phyloP scores from a whole-genome alignment of 2,113 vertebrate genomes.

The Salminus brasiliensis region DNA sequence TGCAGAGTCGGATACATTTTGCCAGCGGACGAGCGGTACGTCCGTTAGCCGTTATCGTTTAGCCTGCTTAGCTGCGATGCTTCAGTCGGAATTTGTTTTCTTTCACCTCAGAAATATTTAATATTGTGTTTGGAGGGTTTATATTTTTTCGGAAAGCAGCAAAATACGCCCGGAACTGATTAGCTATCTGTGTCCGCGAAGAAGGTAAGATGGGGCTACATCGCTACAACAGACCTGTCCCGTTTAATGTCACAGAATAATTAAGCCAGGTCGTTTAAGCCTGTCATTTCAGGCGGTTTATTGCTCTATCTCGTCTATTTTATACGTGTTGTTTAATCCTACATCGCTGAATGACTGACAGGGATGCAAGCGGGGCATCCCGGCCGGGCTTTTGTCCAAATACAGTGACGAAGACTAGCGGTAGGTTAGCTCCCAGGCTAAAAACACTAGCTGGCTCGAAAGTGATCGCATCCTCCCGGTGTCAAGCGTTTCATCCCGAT shows the following conservation, averaged over 20 bases:
- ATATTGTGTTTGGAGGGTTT: background rate
- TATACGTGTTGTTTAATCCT: background rate
- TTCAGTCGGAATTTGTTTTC: background rate
- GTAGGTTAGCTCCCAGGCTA: slow-evolving; percentile 2
- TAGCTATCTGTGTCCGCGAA: background rate
- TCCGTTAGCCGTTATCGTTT: slow-evolving; percentile 13
- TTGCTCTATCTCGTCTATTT: background rate
- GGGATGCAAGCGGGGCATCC: slow-evolving; percentile 40
- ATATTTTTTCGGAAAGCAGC: background rate
- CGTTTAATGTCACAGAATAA: too few relatives aligned
- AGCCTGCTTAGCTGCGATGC: slow-evolving; percentile 27
- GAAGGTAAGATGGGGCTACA: background rate
- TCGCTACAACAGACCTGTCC: background rate
- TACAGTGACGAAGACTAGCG: background rate
- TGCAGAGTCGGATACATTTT: background rate
- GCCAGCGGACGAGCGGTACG: background rate
- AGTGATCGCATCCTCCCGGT: background rate
- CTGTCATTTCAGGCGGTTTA: background rate
- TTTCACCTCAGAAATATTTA: background rate
- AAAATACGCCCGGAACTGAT: background rate
- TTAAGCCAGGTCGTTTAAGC: background rate
- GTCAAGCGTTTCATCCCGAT: too few relatives aligned
- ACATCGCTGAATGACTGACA: background rate
- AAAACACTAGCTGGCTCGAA: slow-evolving; percentile 26
- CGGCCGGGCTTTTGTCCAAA: slow-evolving; percentile 24